A percentile compares a stretch with the other conserved stretches of the same genome.
Conservation (phyloP, 2,888 invertebrate species). For the Drosophila nr. medialis region DNA sequence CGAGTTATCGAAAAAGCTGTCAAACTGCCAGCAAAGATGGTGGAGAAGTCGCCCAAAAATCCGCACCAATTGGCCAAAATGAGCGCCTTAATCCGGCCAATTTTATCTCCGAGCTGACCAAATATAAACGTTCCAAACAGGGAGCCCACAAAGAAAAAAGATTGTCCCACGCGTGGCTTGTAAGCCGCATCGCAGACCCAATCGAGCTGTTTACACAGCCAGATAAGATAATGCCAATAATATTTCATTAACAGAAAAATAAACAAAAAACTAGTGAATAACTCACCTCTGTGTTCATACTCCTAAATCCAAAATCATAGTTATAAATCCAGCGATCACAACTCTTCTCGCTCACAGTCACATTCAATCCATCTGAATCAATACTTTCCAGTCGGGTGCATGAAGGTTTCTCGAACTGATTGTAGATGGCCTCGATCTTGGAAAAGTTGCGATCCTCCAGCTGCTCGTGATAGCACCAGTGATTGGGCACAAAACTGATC, state of each 20-base stretch:
- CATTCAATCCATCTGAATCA: conserved; percentile 48
- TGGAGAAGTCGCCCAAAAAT: conserved; percentile 85
- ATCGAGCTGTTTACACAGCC: conserved; percentile 81
- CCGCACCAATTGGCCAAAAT: conserved; percentile 86
- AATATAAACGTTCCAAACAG: conserved; percentile 86
- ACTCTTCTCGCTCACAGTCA: conserved; percentile 65
- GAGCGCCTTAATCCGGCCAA: conserved; percentile 86
- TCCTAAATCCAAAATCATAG: conserved; percentile 85
- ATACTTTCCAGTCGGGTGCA: conserved; percentile 74
- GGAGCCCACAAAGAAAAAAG: conserved; percentile 87
- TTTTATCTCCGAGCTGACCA: conserved; percentile 86
- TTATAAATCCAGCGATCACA: conserved; percentile 87
- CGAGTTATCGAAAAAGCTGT: conserved; percentile 85
- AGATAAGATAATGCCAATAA: conserved; percentile 24
- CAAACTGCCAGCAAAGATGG: conserved; percentile 85
- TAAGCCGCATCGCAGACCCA: conserved; percentile 87
- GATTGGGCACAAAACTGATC: conserved; percentile 85
- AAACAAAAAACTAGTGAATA: not conserved
- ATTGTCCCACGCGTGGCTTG: conserved; percentile 86
- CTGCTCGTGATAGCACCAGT: conserved; percentile 83
- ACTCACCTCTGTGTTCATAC: conserved; percentile 87
- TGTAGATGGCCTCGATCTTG: conserved; percentile 76
- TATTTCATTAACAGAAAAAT: not conserved
- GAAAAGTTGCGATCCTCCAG: conserved; percentile 66
- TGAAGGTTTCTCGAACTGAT: conserved; percentile 23